A percentile compares a stretch with the other conserved stretches of the same genome.
Conservation (phyloP, 2,113 vertebrate species). For the Phainopepla nitens region DNA sequence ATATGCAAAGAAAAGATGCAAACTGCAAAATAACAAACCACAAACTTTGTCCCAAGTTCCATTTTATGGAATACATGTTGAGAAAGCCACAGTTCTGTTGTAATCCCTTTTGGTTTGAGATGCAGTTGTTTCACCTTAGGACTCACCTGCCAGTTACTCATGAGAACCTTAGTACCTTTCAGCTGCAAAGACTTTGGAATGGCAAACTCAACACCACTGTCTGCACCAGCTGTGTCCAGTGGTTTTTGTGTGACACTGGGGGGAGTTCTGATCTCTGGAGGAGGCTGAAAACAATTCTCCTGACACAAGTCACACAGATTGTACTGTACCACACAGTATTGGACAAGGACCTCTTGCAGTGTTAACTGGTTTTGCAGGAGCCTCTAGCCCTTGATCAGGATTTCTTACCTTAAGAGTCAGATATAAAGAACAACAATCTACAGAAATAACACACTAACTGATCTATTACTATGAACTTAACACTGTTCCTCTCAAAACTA, state of each 20-base stretch:
- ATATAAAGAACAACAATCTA: not conserved
- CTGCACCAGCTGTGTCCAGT: not conserved
- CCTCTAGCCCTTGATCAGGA: not conserved
- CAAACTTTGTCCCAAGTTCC: not conserved
- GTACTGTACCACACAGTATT: not conserved
- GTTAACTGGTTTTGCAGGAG: not conserved
- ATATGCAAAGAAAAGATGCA: not conserved
- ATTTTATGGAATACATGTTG: not conserved
- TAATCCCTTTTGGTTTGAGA: not conserved
- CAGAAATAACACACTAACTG: not conserved
- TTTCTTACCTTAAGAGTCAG: not conserved
- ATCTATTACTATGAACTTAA: not conserved
- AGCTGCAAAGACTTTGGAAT: not conserved
- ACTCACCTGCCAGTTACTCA: fast-evolving
- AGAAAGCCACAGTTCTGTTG: not conserved
- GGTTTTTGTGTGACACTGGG: not conserved
- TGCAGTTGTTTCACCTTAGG: not conserved
- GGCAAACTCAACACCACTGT: fast-evolving
- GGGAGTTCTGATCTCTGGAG: not conserved
- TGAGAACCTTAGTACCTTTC: fast-evolving
- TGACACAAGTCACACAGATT: not conserved
- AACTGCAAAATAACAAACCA: not conserved
- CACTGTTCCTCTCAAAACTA: not conserved
- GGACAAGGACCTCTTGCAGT: not conserved
- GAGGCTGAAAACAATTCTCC: not conserved